Percentiles rank a stretch among this genome's conserved stretches.
These are phyloP conservation scores for Trichosurus vulpecula DNA, from an alignment of 2,797 vertebrate genomes.

Conservation along the genomic window DNA sequence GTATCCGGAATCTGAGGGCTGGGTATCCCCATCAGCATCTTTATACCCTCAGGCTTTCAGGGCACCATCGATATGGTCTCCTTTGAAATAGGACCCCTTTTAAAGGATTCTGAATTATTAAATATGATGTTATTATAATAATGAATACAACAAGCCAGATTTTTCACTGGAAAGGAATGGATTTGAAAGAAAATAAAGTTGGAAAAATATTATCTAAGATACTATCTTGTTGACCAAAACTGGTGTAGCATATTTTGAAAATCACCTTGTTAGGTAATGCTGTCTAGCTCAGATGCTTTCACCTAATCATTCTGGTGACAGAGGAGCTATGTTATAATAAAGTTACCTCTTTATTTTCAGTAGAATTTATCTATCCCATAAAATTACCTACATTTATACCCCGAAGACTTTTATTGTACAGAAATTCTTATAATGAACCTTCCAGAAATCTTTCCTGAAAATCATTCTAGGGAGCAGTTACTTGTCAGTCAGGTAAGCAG, in stretches of 20 bases:
- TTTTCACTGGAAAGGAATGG: constrained; percentile 76
- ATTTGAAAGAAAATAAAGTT: constrained; percentile 80
- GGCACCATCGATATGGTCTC: constrained; percentile 76
- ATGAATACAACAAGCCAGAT: constrained; percentile 79
- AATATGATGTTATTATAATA: constrained; percentile 83
- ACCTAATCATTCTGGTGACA: constrained; percentile 55
- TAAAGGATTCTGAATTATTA: constrained; percentile 84
- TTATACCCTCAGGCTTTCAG: constrained; percentile 74
- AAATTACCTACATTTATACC: constrained; percentile 53
- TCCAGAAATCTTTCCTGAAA: constrained; percentile 50
- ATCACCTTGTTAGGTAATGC: background rate
- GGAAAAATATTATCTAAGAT: constrained; percentile 82
- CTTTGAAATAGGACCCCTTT: constrained; percentile 85
- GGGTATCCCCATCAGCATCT: constrained; percentile 81
- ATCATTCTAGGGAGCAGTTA: constrained; percentile 52
- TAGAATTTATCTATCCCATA: constrained; percentile 62
- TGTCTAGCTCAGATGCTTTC: background rate
- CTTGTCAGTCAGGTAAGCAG: constrained; percentile 72
- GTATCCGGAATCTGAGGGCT: constrained; percentile 82
- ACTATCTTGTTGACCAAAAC: constrained; percentile 2
- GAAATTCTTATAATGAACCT: constrained; percentile 61
- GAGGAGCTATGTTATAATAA: constrained; percentile 70
- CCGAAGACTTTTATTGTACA: constrained; percentile 40
- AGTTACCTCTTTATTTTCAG: constrained; percentile 67
- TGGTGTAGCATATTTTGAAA: background rate